Percentiles rank a stretch among this genome's conserved stretches.
Evolutionary conservation across 2,888 invertebrate genomes (phyloP).

Genomic region (Steromphala cineraria): DNA sequence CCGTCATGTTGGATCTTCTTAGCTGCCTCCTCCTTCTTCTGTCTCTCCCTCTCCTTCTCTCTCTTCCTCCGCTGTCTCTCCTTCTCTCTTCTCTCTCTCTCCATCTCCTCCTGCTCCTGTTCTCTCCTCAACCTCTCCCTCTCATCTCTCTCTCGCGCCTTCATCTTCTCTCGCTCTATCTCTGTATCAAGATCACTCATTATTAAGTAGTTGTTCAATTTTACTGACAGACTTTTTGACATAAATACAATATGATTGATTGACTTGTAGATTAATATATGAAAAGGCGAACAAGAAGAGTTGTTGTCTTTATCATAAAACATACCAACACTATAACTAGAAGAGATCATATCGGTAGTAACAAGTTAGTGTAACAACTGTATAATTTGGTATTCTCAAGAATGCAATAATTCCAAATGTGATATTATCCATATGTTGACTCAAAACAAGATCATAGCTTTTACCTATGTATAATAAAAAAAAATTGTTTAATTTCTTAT

Average conservation of each 20-base stretch:
- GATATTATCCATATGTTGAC: too few relatives aligned
- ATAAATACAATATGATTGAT: too few relatives aligned
- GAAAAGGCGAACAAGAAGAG: too few relatives aligned
- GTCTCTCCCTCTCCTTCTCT: slow-evolving; percentile 9
- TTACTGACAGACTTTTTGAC: too few relatives aligned
- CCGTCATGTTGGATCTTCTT: slow-evolving; percentile 40
- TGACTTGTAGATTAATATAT: too few relatives aligned
- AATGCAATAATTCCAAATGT: too few relatives aligned
- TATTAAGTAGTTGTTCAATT: not conserved
- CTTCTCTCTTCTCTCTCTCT: slow-evolving; percentile 25
- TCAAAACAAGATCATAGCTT: too few relatives aligned
- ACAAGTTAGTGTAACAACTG: too few relatives aligned
- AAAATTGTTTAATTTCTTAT: not conserved
- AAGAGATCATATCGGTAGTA: too few relatives aligned
- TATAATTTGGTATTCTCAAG: too few relatives aligned
- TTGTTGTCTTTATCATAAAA: too few relatives aligned
- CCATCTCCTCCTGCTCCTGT: not conserved
- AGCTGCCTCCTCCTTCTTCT: not conserved
- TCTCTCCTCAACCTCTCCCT: not conserved
- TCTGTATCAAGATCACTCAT: not conserved
- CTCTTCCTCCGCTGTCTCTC: slow-evolving; percentile 24
- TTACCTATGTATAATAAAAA: not conserved
- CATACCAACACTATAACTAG: too few relatives aligned
- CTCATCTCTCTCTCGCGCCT: not conserved
- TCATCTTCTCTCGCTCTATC: slow-evolving; percentile 24